Percentiles rank a stretch among this genome's conserved stretches.
phyloP scores from a whole-genome alignment of 2,113 vertebrate genomes.

The Anoura caudifer region DNA sequence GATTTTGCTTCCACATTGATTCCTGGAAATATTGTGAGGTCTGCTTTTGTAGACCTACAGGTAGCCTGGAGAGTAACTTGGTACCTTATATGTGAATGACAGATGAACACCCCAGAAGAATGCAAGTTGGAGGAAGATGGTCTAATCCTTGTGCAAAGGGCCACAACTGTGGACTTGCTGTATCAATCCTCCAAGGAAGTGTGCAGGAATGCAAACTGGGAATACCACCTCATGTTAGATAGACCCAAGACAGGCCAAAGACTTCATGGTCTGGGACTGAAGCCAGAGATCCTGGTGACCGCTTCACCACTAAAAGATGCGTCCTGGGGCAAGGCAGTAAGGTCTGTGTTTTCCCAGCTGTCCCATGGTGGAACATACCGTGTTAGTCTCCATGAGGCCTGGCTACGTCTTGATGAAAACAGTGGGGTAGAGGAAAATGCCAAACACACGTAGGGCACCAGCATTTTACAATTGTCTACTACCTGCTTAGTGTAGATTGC shows the following conservation, averaged over 20 bases:
- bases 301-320: neutral
- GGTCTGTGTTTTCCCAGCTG: neutral
- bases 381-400: neutral
- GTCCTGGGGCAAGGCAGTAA: neutral
- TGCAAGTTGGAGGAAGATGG: neutral
- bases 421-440: neutral
- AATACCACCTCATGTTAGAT: neutral
- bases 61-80: neutral
- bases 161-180: neutral
- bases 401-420: neutral
- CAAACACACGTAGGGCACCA: neutral
- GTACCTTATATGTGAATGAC: neutral
- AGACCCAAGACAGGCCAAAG: neutral
- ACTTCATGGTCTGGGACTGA: neutral
- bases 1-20: neutral
- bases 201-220: neutral
- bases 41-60: neutral
- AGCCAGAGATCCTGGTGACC: neutral
- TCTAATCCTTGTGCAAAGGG: neutral
- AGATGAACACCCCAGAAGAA: neutral
- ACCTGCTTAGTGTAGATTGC: neutral
- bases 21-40: neutral
- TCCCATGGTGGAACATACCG: neutral
- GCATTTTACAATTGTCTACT: neutral
- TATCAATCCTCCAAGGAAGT: neutral